Base-by-base conservation (phyloP, 2,797 vertebrate species). In the Pipistrellus pygmaeus region DNA sequence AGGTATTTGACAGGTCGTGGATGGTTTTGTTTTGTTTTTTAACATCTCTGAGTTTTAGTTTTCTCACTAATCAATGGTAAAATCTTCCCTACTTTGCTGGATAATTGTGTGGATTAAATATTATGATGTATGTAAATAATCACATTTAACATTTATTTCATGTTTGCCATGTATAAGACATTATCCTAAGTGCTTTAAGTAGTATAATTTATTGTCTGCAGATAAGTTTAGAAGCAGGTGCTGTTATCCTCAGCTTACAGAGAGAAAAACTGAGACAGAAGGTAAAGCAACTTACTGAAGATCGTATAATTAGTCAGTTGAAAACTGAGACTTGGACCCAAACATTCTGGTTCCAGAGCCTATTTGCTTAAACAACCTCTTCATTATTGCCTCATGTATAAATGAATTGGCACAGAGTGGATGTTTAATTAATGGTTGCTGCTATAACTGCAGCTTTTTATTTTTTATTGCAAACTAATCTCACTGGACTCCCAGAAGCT, bases 401-500 rank as follows among this genome's bases (percentile, higher is more conserved):
- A 73, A 68, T n/a, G 55, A 51, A 13, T 32, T 57, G 48, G 76
- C 48, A 81, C 55, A 88, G n/a, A 78, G 44, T 13, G 83, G 53
- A 73, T 35, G 48, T 35, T 86, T 44, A 90, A 83, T 64, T 55
- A 66, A 60, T 62, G 30, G 66, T 12, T 81, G 51, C 27, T 60
- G 62, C 72, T 85, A 0, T 85, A 71, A 71, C n/a, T 71, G 46
- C 14, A 86, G 46, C 41, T 85, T 71, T 90, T 48, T 55, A 32
- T 32, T 72, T 93, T 95, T 91, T 95, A 91, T 57, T 53, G 84
- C 41, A 78, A 81, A 88, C 17, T 73, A 62, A 94, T 77, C 60
- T 85, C 86, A 57, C 30, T 77, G 60, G 27, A 60, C 20, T 93
- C 72, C 51, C 46, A 53, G 78, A 85, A 94, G 32, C 68, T 88